phyloP scores from a whole-genome alignment of 2,113 vertebrate genomes.

The Microcebus murinus region DNA sequence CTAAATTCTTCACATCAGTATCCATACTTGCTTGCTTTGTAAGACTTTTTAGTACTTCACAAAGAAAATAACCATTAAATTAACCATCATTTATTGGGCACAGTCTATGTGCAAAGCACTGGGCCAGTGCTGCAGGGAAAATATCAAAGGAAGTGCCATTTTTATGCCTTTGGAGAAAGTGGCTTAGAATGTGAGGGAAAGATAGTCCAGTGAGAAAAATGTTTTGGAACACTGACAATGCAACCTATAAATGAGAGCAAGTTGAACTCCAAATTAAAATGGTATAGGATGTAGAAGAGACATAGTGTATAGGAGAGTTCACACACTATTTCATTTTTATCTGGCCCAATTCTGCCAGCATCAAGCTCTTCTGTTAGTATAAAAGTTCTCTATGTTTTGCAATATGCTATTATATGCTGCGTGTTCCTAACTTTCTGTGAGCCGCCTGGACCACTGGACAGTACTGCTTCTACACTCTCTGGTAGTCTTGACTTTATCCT shows the following conservation, averaged over 20 bases:
- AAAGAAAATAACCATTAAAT: neutral
- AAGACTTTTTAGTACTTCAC: neutral
- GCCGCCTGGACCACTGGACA: neutral
- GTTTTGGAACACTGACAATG: neutral
- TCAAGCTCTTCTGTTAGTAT: neutral
- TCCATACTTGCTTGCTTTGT: neutral
- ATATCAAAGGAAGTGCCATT: neutral
- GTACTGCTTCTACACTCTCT: neutral
- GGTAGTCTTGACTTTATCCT: neutral
- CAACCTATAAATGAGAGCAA: neutral
- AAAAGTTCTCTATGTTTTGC: neutral
- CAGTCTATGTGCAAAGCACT: neutral
- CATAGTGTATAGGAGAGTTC: neutral
- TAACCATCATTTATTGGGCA: neutral
- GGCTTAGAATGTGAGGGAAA: neutral
- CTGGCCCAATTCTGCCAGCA: neutral
- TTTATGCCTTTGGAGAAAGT: neutral
- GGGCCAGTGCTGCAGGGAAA: neutral
- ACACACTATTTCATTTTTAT: neutral
- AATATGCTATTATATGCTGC: neutral
- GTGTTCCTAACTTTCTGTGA: neutral
- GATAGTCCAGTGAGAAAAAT: neutral
- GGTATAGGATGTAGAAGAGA: neutral
- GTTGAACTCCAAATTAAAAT: neutral
- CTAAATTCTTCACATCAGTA: neutral